phyloP scores from a whole-genome alignment of 2,797 vertebrate genomes.

The Myotis vivesi region DNA sequence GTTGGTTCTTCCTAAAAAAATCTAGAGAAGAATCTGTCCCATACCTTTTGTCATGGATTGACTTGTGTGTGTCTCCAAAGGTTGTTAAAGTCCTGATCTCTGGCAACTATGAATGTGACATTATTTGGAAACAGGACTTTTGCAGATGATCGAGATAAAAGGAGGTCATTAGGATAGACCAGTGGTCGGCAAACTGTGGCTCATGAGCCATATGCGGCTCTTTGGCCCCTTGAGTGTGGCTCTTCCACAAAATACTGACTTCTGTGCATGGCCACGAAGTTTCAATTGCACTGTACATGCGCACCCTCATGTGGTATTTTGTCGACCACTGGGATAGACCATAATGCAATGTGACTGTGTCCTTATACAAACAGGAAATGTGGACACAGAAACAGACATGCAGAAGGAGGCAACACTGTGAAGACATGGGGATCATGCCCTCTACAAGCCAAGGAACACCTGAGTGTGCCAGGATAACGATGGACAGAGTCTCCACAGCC shows the following conservation, averaged over 20 bases:
- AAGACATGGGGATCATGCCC: neutral
- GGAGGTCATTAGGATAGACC: neutral
- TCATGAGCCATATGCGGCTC: too few species aligned
- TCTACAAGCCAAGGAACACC: neutral
- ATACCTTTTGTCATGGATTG: neutral
- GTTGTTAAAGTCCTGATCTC: neutral
- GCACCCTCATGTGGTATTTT: too few species aligned
- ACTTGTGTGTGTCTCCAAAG: neutral
- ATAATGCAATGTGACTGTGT: neutral
- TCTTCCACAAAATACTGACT: too few species aligned
- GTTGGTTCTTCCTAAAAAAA: neutral
- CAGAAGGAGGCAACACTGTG: neutral
- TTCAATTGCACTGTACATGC: too few species aligned
- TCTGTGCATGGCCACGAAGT: too few species aligned
- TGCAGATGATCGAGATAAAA: neutral
- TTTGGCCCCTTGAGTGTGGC: too few species aligned
- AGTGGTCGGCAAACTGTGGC: too few species aligned
- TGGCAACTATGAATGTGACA: neutral
- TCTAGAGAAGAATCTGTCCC: neutral
- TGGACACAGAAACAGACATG: neutral
- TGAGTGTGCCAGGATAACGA: neutral
- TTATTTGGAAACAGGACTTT: neutral
- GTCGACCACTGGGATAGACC: neutral
- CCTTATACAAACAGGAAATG: neutral
- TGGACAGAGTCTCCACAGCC: rapidly evolving